Evolutionary conservation across 2,797 vertebrate species (phyloP), one percentile per base, ranked within the genome.

Genomic region (Anisognathus igniventris): DNA sequence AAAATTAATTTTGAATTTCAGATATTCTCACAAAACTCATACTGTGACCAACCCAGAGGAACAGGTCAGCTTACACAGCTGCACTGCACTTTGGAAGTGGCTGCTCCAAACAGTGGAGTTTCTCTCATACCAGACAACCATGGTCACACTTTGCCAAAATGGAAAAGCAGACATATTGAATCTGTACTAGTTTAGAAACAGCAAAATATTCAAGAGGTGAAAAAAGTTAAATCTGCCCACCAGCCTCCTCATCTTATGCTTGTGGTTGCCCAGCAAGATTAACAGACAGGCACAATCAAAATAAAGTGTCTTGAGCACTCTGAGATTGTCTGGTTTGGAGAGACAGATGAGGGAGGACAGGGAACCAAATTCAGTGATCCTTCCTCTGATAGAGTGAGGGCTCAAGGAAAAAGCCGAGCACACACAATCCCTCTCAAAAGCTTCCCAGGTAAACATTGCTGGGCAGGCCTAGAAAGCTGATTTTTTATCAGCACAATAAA

Each of bases 1-100:
- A 87, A 94, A 95, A 77, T n/a, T n/a, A 77, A 87, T 21, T 75
- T 51, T 94, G 81, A 97, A 94, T 62, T 66, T 94, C 73, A 47
- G 81, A 68, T 62, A 87, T 27, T 76, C 42, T 60, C 30, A 25
- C 35, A 94, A 86, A 67, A 79, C 56, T 84, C 54, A 90, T 27
- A 33, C 12, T 19, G 20, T n/a, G 44, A 73, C 22, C 27, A 57
- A 8, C n/a, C 47, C 37, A 20, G 1, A 78, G n/a, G 66, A 86
- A 71, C 10, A 57, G 53, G 8, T 15, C 68, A 79, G 6, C 51
- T 79, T n/a, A 31, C 9, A 45, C 17, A 76, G 17, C 65, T 68
- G 19, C 11, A 33, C 15, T 44, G 35, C 25, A 13, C 57, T 68
- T 71, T 50, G 50, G 47, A 84, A 75, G 18, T 3, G 31, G 25